Evolutionary conservation across 2,113 vertebrate genomes (phyloP).

Genomic region (Gymnogyps californianus): DNA sequence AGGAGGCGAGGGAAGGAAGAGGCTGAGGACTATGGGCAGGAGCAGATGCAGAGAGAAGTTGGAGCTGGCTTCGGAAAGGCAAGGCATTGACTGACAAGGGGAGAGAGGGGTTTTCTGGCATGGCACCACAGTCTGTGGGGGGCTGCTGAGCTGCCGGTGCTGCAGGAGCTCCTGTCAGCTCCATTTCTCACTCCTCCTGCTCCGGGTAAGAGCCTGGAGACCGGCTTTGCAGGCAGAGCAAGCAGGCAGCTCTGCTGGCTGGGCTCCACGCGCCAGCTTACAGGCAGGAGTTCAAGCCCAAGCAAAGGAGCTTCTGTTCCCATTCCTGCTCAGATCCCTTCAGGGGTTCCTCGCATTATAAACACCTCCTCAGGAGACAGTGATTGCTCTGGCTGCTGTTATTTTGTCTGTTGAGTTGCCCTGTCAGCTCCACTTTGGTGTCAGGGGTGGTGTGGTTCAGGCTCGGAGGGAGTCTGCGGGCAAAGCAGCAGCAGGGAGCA

Average conservation of each 20-base stretch:
- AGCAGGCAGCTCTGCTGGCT: background rate
- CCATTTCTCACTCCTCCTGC: background rate
- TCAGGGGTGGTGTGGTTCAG: accelerated
- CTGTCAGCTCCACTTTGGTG: background rate
- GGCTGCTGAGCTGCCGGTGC: background rate
- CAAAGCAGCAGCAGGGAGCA: background rate
- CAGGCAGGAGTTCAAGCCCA: background rate
- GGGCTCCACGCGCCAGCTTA: background rate
- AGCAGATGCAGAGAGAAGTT: background rate
- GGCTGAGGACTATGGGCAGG: background rate
- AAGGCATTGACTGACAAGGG: background rate
- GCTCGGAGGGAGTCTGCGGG: background rate
- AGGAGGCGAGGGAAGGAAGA: background rate
- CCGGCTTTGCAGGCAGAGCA: background rate
- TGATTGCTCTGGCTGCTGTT: background rate
- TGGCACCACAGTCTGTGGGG: background rate
- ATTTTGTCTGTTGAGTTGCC: background rate
- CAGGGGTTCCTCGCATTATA: background rate
- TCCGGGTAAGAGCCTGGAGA: background rate
- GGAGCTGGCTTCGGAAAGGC: background rate
- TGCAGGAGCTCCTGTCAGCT: background rate
- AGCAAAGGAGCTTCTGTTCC: constrained; percentile 19
- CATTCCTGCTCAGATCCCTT: background rate
- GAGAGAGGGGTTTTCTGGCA: background rate
- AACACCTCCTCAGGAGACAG: background rate